These are phyloP conservation scores for Karalla daura DNA, from an alignment of 2,797 vertebrate species.

Conservation along the genomic window DNA sequence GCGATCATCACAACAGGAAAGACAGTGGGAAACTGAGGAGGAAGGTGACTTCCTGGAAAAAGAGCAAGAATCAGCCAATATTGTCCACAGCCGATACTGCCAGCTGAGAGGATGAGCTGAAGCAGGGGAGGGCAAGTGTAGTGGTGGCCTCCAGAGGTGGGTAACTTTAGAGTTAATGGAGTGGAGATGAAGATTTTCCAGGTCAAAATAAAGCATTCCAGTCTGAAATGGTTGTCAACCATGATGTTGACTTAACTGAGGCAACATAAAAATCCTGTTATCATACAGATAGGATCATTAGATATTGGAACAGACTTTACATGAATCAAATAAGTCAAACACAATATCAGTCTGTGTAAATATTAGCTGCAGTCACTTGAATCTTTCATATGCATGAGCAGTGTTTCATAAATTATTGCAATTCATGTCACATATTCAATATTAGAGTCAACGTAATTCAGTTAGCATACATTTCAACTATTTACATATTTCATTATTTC, in stretches of 20 bases:
- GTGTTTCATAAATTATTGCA: too few species aligned
- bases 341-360: too few species aligned
- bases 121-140: constrained; percentile 5
- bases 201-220: neutral
- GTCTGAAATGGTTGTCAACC: neutral
- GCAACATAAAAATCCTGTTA: neutral
- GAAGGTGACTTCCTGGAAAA: constrained; percentile 44
- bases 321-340: too few species aligned
- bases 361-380: too few species aligned
- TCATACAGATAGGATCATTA: too few species aligned
- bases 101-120: constrained; percentile 26
- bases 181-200: neutral
- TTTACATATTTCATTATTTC: too few species aligned
- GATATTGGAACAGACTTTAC: too few species aligned
- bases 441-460: too few species aligned
- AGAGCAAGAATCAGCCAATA: constrained; percentile 19
- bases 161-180: neutral
- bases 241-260: neutral
- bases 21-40: constrained; percentile 40
- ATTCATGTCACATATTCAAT: too few species aligned
- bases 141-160: neutral
- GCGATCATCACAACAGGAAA: constrained; percentile 34
- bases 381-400: too few species aligned
- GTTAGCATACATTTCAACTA: too few species aligned
- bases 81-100: constrained; percentile 8